These are phyloP conservation scores for Asbolus verrucosus DNA, from an alignment of 1,140 invertebrate species.

Conservation along the genomic window DNA sequence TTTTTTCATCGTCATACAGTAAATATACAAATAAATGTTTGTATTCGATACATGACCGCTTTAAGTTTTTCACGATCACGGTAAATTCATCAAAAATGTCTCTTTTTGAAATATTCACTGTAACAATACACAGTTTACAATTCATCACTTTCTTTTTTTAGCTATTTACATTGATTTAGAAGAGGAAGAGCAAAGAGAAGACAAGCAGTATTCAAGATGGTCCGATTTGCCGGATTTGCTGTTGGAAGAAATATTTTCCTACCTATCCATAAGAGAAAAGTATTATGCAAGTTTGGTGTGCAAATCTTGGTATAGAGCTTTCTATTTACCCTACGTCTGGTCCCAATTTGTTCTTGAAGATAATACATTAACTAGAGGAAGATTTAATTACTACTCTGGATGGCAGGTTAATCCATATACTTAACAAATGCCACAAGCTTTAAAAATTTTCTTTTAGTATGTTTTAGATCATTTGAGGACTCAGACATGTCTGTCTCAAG, in stretches of 20 bases:
- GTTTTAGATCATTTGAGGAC: constrained; percentile 81
- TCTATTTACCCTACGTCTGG: constrained; percentile 82
- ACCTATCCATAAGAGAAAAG: constrained; percentile 76
- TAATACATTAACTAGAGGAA: constrained; percentile 77
- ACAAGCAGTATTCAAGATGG: constrained; percentile 72
- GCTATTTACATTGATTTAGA: constrained; percentile 74
- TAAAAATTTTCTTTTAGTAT: constrained; percentile 66
- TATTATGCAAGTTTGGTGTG: constrained; percentile 83
- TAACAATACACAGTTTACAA: too few species aligned
- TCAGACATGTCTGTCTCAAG: constrained; percentile 77
- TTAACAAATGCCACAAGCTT: not conserved
- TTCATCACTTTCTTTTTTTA: too few species aligned
- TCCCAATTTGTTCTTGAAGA: constrained; percentile 79
- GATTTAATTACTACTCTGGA: constrained; percentile 86
- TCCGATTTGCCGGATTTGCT: constrained; percentile 79
- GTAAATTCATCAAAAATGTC: not conserved
- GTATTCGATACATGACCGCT: too few species aligned
- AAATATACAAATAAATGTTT: too few species aligned
- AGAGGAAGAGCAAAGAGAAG: constrained; percentile 64
- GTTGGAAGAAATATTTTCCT: constrained; percentile 81
- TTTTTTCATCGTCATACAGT: not conserved
- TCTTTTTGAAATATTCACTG: too few species aligned
- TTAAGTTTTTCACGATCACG: not conserved
- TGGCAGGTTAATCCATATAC: constrained; percentile 72
- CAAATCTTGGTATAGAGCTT: constrained; percentile 76